Percentiles rank a stretch among this genome's conserved stretches.
phyloP scores from a whole-genome alignment of 2,113 vertebrate species.

The Ovibos moschatus region DNA sequence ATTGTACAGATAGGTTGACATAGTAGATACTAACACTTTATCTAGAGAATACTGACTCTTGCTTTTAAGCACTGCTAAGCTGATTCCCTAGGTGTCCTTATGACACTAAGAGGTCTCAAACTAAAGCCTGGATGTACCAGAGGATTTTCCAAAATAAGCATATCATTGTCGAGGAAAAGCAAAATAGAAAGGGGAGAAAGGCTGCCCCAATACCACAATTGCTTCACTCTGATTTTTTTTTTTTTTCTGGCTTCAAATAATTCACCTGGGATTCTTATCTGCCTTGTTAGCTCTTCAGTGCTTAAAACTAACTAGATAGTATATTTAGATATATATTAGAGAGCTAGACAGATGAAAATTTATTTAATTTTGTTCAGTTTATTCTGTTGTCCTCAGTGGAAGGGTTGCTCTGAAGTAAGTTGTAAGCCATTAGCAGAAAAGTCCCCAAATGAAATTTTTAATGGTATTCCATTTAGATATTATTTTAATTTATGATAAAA shows the following conservation, averaged over 20 bases:
- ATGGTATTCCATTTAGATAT: neutral
- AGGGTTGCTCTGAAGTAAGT: neutral
- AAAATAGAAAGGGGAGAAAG: neutral
- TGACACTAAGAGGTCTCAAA: neutral
- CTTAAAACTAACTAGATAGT: neutral
- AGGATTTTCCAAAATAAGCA: neutral
- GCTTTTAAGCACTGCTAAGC: neutral
- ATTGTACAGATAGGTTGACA: neutral
- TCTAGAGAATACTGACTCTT: neutral
- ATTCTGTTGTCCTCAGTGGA: neutral
- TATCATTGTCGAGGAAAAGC: neutral
- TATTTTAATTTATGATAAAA: neutral
- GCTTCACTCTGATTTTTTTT: neutral
- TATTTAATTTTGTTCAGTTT: neutral
- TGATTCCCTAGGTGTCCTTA: neutral
- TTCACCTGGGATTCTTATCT: neutral
- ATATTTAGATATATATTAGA: neutral
- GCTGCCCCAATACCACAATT: neutral
- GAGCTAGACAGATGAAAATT: neutral
- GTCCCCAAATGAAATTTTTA: neutral
- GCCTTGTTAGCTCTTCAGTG: neutral
- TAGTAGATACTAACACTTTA: neutral
- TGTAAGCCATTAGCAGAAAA: neutral
- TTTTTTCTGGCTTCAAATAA: neutral
- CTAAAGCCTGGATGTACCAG: neutral